A percentile compares a stretch with the other conserved stretches of the same genome.
Evolutionary conservation across 2,113 vertebrate species (phyloP).

Genomic region (Xerus inauris): DNA sequence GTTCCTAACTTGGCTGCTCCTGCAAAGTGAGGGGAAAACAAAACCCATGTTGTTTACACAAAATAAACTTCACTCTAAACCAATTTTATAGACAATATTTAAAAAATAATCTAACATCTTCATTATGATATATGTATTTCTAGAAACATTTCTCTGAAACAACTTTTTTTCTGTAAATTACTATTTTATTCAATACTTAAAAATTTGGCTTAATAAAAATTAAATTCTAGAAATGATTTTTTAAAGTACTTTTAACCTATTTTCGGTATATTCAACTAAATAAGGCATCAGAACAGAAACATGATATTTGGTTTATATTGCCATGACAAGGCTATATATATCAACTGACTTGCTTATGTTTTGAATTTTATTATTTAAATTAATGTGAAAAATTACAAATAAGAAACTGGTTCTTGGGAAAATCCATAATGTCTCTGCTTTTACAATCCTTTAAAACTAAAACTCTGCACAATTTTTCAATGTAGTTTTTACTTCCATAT

Average conservation of each 20-base stretch:
- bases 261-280: background rate
- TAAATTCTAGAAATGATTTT: background rate
- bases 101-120: background rate
- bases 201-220: background rate
- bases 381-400: conserved; percentile 28
- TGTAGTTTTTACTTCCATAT: background rate
- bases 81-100: background rate
- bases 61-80: background rate
- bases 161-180: conserved; percentile 3
- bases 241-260: background rate
- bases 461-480: background rate
- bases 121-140: background rate
- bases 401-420: background rate
- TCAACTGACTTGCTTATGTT: background rate
- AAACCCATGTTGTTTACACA: background rate
- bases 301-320: background rate
- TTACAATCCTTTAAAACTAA: background rate
- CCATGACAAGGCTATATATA: background rate
- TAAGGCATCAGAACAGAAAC: background rate
- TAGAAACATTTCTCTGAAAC: background rate
- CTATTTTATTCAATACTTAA: background rate
- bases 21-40: background rate
- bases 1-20: background rate
- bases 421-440: background rate
- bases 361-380: conserved; percentile 21